Conservation (phyloP, 1,140 invertebrate species). For the Zelostemma sp. region DNA sequence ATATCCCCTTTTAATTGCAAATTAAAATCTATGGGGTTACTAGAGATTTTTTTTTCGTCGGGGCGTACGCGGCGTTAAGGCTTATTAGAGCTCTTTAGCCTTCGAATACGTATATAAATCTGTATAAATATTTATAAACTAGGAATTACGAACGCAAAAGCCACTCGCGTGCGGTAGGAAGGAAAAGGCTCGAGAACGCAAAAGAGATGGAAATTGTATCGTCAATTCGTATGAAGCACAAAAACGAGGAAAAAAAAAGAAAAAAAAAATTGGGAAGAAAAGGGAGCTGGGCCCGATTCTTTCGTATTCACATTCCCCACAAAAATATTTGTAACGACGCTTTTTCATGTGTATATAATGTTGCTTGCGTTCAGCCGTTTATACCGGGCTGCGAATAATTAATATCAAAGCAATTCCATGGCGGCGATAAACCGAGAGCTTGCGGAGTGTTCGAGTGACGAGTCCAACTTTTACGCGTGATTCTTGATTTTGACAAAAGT, state of each 20-base stretch:
- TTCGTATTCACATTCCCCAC: slow-evolving; percentile 20
- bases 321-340: slow-evolving; percentile 47
- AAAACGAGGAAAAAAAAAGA: slow-evolving; percentile 10
- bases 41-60: background rate
- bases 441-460: slow-evolving; percentile 18
- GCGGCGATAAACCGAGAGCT: slow-evolving; percentile 19
- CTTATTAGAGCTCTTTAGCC: slow-evolving; percentile 22
- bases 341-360: slow-evolving; percentile 64
- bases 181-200: slow-evolving; percentile 10
- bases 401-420: slow-evolving; percentile 39
- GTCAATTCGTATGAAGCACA: slow-evolving; percentile 36
- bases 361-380: slow-evolving; percentile 58
- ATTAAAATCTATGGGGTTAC: too few species aligned
- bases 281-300: slow-evolving; percentile 9
- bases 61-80: slow-evolving; percentile 42
- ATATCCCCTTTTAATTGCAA: too few species aligned
- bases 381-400: slow-evolving; percentile 50
- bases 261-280: slow-evolving; percentile 9
- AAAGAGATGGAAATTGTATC: slow-evolving; percentile 19
- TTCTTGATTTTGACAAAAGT: too few species aligned
- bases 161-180: background rate
- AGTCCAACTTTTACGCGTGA: too few species aligned
- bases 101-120: slow-evolving; percentile 21
- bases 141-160: background rate
- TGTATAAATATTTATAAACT: slow-evolving; percentile 23